Percentiles rank a stretch among this genome's conserved stretches.
These are phyloP conservation scores for Drosophila santomea DNA, from an alignment of 1,140 invertebrate species.

Conservation along the genomic window DNA sequence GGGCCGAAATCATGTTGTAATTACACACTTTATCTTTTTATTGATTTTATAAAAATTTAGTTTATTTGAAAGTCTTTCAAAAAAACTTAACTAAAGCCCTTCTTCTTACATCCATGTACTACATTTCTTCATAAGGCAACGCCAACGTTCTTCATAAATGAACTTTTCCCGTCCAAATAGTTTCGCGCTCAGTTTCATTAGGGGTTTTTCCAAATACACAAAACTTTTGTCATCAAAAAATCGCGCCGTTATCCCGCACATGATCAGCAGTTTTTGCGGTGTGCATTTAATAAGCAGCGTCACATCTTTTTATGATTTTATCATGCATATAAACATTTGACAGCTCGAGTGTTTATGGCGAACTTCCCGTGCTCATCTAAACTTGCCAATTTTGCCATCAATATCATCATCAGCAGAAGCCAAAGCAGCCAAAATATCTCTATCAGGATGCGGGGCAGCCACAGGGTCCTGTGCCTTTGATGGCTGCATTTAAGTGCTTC, in stretches of 20 bases:
- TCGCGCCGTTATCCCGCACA: conserved; percentile 15
- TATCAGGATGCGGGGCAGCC: conserved; percentile 2
- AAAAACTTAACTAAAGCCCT: conserved; percentile 8
- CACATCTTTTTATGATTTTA: conserved; percentile 55
- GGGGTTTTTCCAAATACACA: conserved; percentile 5
- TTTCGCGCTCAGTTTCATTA: conserved; percentile 38
- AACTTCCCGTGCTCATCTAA: conserved; percentile 43
- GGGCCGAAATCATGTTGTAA: not conserved
- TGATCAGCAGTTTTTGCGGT: conserved; percentile 45
- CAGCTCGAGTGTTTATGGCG: conserved; percentile 72
- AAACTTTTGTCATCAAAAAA: conserved; percentile 43
- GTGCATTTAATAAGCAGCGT: conserved; percentile 48
- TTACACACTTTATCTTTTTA: not conserved
- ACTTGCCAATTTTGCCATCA: conserved; percentile 72
- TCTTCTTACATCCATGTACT: not conserved
- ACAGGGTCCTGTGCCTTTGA: conserved; percentile 37
- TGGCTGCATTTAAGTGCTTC: conserved; percentile 50
- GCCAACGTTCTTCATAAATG: conserved; percentile 21
- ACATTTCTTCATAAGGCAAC: conserved; percentile 5
- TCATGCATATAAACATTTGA: conserved; percentile 66
- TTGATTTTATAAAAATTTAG: not conserved
- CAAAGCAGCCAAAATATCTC: conserved; percentile 4
- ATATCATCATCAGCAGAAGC: conserved; percentile 52
- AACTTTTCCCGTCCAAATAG: conserved; percentile 48
- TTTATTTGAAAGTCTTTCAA: conserved; percentile 4